These are phyloP conservation scores for Aethes cnicana DNA, from an alignment of 2,888 invertebrate genomes.

Conservation along the genomic window DNA sequence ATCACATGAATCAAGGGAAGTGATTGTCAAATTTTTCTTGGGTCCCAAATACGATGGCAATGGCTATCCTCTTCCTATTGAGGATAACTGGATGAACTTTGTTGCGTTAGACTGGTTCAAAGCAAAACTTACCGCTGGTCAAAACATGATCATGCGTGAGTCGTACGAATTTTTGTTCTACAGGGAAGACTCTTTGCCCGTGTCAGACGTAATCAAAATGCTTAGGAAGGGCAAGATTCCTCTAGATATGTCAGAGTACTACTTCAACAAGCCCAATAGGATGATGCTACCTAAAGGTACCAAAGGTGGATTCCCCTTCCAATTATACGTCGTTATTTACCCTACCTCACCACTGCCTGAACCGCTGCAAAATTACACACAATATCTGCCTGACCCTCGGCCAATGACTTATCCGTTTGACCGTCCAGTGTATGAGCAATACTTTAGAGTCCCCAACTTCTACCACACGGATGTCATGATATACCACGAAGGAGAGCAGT, in stretches of 20 bases:
- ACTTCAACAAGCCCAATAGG: conserved; percentile 85
- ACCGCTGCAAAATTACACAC: conserved; percentile 48
- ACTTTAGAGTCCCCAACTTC: conserved; percentile 82
- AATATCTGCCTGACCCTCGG: conserved; percentile 68
- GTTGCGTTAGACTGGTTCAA: conserved; percentile 84
- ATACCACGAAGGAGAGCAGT: conserved; percentile 71
- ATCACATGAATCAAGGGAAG: conserved; percentile 82
- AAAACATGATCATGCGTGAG: conserved; percentile 84
- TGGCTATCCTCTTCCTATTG: conserved; percentile 73
- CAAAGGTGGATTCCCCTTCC: conserved; percentile 84
- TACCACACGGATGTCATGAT: conserved; percentile 82
- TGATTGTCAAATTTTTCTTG: conserved; percentile 85
- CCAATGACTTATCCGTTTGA: conserved; percentile 83
- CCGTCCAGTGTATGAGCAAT: conserved; percentile 68
- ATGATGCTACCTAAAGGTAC: conserved; percentile 88
- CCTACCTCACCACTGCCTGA: conserved; percentile 73
- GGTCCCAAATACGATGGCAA: conserved; percentile 86
- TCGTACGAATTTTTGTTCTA: conserved; percentile 85
- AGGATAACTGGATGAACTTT: conserved; percentile 83
- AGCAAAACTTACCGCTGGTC: conserved; percentile 82
- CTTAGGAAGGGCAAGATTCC: conserved; percentile 79
- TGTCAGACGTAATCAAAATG: conserved; percentile 82
- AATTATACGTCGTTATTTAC: conserved; percentile 84
- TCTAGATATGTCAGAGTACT: conserved; percentile 74
- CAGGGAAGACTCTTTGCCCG: conserved; percentile 84